Evolutionary conservation across 2,888 invertebrate species (phyloP), one percentile per base, ranked within the genome.

Genomic region (Clitarchus hookeri): DNA sequence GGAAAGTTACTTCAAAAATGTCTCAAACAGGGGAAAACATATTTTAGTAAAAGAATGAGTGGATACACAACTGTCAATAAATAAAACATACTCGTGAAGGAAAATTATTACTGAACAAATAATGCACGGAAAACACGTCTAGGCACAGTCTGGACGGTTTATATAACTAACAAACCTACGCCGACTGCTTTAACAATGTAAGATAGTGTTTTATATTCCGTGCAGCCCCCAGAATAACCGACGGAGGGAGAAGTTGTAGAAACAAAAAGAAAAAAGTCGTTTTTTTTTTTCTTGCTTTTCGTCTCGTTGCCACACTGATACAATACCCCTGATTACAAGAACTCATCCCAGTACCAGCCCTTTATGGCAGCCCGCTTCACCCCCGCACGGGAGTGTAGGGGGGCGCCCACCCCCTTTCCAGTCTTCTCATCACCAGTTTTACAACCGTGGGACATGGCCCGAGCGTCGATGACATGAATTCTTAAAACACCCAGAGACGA

Each of bases 391-490:
- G 36, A 36, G 36, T 4, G 36, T 36, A 36, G 36, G 36, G 83
- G 44, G 44, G 25, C 27, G n/a, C 27, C 44, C 83, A 23, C 83
- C 36, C 83, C 83, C 48, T 44, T 27, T n/a, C 25, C 84, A 65
- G 65, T 23, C 65, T 65, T 44, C 85, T 65, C 86, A 86, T 84
- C 86, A 85, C 86, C 84, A 84, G 53, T 84, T 86, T 86, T 86
- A 86, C 86, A 86, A 84, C 83, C 85, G 19, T 83, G 84, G 83
- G 78, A 86, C 86, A 84, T 85, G 86, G 77, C 26, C 84, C 84
- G 25, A 27, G 86, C 87, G 88, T 88, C 89, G 89, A 89, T 89
- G 89, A 89, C 89, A 89, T 89, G 89, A 89, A 89, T 89, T 89
- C 89, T 89, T 88, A 89, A 89, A 89, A 89, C 87, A 48, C 65